phyloP scores from a whole-genome alignment of 1,140 invertebrate genomes.

The Sminthurides bifidus region DNA sequence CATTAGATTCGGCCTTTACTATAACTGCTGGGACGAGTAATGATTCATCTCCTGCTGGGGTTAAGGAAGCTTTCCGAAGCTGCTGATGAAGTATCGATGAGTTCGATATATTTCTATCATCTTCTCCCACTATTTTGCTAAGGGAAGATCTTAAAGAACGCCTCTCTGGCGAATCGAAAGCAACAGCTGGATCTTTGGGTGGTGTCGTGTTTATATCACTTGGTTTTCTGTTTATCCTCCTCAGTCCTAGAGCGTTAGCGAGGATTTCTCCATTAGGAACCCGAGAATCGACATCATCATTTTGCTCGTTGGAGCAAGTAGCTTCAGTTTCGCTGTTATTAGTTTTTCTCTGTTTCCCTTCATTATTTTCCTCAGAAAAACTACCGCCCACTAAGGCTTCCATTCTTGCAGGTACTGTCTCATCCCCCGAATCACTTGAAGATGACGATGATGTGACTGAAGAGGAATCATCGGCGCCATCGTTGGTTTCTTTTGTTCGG shows the following conservation, averaged over 20 bases:
- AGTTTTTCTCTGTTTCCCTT: slow-evolving; percentile 26
- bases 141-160: no score
- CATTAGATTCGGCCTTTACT: slow-evolving; percentile 7
- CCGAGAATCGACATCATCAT: slow-evolving; percentile 8
- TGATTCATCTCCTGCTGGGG: no score
- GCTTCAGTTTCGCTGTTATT: slow-evolving; percentile 7
- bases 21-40: not conserved
- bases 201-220: slow-evolving; percentile 7
- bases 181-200: no score
- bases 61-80: not conserved
- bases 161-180: no score
- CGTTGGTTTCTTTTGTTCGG: no score
- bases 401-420: not conserved
- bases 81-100: not conserved
- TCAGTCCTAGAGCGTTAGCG: slow-evolving; percentile 18
- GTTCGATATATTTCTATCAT: not conserved
- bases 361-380: slow-evolving; percentile 26
- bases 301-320: slow-evolving; percentile 7
- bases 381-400: not conserved
- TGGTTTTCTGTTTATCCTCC: slow-evolving; percentile 6
- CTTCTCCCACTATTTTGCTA: no score
- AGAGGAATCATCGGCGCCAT: slow-evolving; percentile 7
- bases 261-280: slow-evolving; percentile 19
- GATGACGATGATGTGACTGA: no score
- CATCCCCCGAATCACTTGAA: no score